phyloP scores from a whole-genome alignment of 2,888 invertebrate genomes.

The Criorhina ranunculi region DNA sequence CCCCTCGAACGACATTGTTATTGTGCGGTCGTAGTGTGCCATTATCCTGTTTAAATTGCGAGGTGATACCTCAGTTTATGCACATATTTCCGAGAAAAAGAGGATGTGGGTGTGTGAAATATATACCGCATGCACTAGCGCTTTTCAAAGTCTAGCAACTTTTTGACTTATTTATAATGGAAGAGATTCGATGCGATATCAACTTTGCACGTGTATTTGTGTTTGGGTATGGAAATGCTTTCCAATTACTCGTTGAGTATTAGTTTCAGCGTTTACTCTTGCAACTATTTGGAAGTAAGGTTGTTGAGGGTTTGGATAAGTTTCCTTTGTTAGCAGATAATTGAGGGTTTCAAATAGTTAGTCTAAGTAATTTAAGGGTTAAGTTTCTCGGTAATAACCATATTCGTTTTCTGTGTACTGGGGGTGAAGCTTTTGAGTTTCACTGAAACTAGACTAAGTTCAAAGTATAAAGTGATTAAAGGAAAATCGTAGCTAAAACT shows the following conservation, averaged over 20 bases:
- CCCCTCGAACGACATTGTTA: slow-evolving; percentile 1
- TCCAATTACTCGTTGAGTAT: slow-evolving; percentile 25
- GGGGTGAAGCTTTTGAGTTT: not conserved
- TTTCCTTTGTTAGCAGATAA: slow-evolving; percentile 41
- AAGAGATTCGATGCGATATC: slow-evolving; percentile 23
- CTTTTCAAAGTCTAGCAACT: slow-evolving; percentile 26
- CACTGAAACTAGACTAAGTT: not conserved
- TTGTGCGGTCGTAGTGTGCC: slow-evolving; percentile 30
- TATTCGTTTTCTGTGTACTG: not conserved
- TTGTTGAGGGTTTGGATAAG: slow-evolving; percentile 12
- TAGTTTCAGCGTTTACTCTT: slow-evolving; percentile 2
- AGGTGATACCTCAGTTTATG: slow-evolving; percentile 42
- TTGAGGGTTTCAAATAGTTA: slow-evolving; percentile 16
- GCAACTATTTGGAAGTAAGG: slow-evolving; percentile 19
- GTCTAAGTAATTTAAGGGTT: slow-evolving; percentile 16
- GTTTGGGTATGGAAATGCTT: slow-evolving; percentile 7
- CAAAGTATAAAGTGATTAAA: not conserved
- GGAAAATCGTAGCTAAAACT: not conserved
- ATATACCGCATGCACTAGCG: not conserved
- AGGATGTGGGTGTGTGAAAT: slow-evolving; percentile 5
- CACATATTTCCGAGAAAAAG: slow-evolving; percentile 32
- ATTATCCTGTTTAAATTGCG: slow-evolving; percentile 36
- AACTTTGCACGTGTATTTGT: not conserved
- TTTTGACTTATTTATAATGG: slow-evolving; percentile 43
- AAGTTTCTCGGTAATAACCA: slow-evolving; percentile 13